Percentiles rank a stretch among this genome's conserved stretches.
Conservation (phyloP, 2,797 vertebrate genomes). For the Notolabrus celidotus region DNA sequence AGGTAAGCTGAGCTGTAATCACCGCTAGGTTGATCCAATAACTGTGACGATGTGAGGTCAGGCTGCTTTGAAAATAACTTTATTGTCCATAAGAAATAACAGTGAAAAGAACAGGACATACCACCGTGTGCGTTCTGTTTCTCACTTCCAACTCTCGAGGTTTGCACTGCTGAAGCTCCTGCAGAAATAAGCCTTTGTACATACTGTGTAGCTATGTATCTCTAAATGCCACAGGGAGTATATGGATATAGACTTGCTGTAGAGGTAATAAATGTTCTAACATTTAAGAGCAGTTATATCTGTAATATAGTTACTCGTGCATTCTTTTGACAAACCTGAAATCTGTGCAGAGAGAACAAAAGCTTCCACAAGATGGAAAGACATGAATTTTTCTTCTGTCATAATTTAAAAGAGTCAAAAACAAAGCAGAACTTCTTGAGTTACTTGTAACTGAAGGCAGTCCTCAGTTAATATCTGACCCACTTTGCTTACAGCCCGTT, state of each 20-base stretch:
- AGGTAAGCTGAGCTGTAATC: too few relatives aligned
- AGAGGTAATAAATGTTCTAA: conserved; percentile 75
- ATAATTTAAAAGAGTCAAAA: conserved; percentile 68
- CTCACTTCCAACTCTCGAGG: conserved; percentile 60
- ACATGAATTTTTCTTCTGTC: conserved; percentile 61
- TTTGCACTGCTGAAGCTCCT: conserved; percentile 50
- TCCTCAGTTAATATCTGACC: conserved; percentile 51
- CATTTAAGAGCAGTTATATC: conserved; percentile 73
- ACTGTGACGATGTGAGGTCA: conserved; percentile 11
- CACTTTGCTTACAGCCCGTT: conserved; percentile 48
- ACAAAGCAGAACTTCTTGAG: conserved; percentile 48
- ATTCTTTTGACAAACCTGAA: conserved; percentile 76
- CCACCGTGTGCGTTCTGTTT: conserved; percentile 69
- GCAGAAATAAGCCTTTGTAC: conserved; percentile 54
- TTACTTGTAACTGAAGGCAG: conserved; percentile 42
- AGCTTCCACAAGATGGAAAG: conserved; percentile 67
- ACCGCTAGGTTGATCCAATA: neutral
- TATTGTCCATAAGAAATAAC: conserved; percentile 88
- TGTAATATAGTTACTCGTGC: conserved; percentile 79
- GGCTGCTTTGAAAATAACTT: conserved; percentile 82
- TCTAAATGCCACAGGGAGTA: conserved; percentile 67
- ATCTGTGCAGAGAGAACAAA: conserved; percentile 71
- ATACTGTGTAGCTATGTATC: conserved; percentile 61
- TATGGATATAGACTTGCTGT: conserved; percentile 71
- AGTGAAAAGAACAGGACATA: conserved; percentile 79